Conservation (phyloP, 2,888 invertebrate genomes). For the Aphidius colemani region DNA sequence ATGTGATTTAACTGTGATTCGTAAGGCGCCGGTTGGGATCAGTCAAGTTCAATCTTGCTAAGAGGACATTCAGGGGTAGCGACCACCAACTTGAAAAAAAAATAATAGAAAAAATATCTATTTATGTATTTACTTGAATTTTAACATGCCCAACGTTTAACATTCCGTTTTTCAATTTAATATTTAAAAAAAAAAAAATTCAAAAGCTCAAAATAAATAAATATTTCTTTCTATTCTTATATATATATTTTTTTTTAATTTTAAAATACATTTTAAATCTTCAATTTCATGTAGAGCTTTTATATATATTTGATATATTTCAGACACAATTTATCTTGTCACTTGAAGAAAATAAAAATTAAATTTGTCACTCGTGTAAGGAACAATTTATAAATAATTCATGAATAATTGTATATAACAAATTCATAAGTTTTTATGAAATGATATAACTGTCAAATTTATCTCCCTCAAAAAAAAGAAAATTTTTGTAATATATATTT, state of each 20-base stretch:
- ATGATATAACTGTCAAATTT: not conserved
- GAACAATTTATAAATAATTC: not conserved
- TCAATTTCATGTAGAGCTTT: too few species aligned
- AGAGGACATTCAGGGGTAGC: slow-evolving; percentile 28
- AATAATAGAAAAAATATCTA: too few species aligned
- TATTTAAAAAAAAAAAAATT: too few species aligned
- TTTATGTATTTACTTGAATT: too few species aligned
- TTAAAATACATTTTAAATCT: too few species aligned
- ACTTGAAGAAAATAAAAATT: slow-evolving; percentile 1
- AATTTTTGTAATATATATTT: slow-evolving; percentile 15
- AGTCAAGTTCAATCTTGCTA: slow-evolving; percentile 37
- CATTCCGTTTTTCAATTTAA: too few species aligned
- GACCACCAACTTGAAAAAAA: not conserved
- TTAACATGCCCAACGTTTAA: too few species aligned
- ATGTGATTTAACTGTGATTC: slow-evolving; percentile 28
- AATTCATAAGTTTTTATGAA: not conserved
- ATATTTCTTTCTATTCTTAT: too few species aligned
- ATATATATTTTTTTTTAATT: too few species aligned
- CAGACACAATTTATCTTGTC: not conserved
- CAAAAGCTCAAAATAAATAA: too few species aligned
- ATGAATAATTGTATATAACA: not conserved
- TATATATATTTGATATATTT: not conserved
- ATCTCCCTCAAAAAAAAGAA: not conserved
- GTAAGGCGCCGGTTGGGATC: slow-evolving; percentile 29
- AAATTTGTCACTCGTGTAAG: not conserved